Conservation (phyloP, 2,797 vertebrate species). For the Trachurus trachurus region DNA sequence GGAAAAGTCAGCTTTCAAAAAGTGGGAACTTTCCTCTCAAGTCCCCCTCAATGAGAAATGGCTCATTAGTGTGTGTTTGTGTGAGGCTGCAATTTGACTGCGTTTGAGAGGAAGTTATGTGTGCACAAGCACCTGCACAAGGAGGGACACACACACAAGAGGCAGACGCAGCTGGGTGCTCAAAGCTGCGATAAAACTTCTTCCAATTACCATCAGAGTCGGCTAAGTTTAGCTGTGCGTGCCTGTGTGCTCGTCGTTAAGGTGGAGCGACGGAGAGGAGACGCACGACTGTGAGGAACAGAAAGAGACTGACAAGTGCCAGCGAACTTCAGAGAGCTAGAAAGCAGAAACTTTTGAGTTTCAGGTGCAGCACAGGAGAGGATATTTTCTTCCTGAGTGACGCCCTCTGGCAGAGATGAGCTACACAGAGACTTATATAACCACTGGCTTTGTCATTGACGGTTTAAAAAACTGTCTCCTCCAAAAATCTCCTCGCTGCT, state of each 20-base stretch:
- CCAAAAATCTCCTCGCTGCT: constrained; percentile 72
- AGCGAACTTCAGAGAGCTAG: constrained; percentile 43
- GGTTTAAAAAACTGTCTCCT: constrained; percentile 55
- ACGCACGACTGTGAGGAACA: constrained; percentile 9
- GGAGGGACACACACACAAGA: constrained; percentile 25
- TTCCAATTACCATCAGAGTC: constrained; percentile 52
- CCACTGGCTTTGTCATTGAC: constrained; percentile 63
- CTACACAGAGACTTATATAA: constrained; percentile 65
- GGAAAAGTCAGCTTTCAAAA: constrained; percentile 32
- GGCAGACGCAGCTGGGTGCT: constrained; percentile 49
- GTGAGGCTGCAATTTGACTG: constrained; percentile 1
- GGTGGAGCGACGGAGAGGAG: constrained; percentile 20
- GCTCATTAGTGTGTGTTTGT: constrained; percentile 46
- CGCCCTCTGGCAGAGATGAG: constrained; percentile 38
- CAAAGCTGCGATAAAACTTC: constrained; percentile 36
- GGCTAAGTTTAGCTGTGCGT: constrained; percentile 42
- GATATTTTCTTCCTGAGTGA: constrained; percentile 34
- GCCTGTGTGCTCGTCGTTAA: constrained; percentile 26
- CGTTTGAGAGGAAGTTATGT: constrained; percentile 32
- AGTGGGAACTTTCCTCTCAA: constrained; percentile 41
- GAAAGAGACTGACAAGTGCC: constrained; percentile 30
- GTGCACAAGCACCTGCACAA: constrained; percentile 45
- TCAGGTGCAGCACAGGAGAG: constrained; percentile 45
- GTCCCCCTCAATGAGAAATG: constrained; percentile 40
- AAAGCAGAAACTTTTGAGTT: constrained; percentile 34